Conservation (phyloP, 2,888 invertebrate species). For the Auanema freiburgensis region DNA sequence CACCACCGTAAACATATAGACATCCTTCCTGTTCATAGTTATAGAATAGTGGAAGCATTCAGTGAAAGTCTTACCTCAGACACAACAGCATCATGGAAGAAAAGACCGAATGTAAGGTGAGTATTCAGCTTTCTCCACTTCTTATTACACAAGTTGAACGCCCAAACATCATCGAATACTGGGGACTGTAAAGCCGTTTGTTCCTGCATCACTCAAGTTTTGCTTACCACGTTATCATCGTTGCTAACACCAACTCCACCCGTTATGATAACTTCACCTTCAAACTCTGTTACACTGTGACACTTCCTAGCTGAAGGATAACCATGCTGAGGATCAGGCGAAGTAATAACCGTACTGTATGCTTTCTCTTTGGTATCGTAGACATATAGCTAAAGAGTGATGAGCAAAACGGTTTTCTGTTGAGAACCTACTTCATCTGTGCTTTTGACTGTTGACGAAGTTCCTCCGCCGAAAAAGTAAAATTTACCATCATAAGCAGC, state of each 20-base stretch:
- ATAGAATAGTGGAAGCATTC: neutral
- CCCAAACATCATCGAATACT: slow-evolving; percentile 40
- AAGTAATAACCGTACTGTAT: slow-evolving; percentile 1
- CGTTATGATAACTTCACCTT: slow-evolving; percentile 26
- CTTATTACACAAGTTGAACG: slow-evolving; percentile 36
- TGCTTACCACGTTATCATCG: too few relatives aligned
- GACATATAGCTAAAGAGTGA: neutral
- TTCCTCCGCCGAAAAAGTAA: slow-evolving; percentile 49
- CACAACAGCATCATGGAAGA: slow-evolving; percentile 48
- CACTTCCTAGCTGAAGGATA: slow-evolving; percentile 32
- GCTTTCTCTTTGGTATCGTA: neutral
- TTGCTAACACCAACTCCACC: too few relatives aligned
- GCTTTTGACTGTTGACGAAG: slow-evolving; percentile 17
- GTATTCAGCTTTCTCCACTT: slow-evolving; percentile 34
- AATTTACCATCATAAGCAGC: slow-evolving; percentile 29
- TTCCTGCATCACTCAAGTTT: too few relatives aligned
- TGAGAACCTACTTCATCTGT: slow-evolving; percentile 10
- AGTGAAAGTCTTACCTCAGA: slow-evolving; percentile 24
- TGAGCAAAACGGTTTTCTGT: neutral
- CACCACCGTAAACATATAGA: slow-evolving; percentile 43
- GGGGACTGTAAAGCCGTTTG: slow-evolving; percentile 6
- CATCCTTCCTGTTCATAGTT: slow-evolving; percentile 33
- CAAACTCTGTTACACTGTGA: slow-evolving; percentile 31
- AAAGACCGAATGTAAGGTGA: slow-evolving; percentile 31
- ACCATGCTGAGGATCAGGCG: slow-evolving; percentile 7